Evolutionary conservation across 1,140 invertebrate species (phyloP).

Genomic region (Myzus persicae): DNA sequence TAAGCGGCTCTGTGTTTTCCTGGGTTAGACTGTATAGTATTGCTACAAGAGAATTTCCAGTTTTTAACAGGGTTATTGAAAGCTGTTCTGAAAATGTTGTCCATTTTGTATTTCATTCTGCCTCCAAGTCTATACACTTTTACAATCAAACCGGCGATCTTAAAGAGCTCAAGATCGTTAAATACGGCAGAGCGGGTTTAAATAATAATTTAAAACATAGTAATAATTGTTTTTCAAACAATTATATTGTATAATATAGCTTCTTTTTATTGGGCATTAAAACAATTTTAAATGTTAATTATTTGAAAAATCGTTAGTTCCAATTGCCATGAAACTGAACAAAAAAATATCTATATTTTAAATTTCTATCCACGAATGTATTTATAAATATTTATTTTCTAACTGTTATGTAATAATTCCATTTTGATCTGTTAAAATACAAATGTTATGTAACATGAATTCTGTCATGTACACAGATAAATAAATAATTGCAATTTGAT

Average conservation of each 20-base stretch:
- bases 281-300: neutral
- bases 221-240: no score
- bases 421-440: neutral
- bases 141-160: neutral
- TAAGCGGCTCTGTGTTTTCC: neutral
- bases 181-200: neutral
- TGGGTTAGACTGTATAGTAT: no score
- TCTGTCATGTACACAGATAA: neutral
- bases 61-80: neutral
- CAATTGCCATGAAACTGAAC: neutral
- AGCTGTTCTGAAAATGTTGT: neutral
- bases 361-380: neutral
- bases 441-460: neutral
- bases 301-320: neutral
- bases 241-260: neutral
- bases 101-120: neutral
- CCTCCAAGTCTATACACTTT: neutral
- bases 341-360: neutral
- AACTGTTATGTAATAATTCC: neutral
- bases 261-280: neutral
- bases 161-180: neutral
- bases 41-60: neutral
- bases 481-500: neutral
- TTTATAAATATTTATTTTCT: neutral
- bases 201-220: no score